phyloP scores from a whole-genome alignment of 2,888 invertebrate species.

The Petrophora chlorosata region DNA sequence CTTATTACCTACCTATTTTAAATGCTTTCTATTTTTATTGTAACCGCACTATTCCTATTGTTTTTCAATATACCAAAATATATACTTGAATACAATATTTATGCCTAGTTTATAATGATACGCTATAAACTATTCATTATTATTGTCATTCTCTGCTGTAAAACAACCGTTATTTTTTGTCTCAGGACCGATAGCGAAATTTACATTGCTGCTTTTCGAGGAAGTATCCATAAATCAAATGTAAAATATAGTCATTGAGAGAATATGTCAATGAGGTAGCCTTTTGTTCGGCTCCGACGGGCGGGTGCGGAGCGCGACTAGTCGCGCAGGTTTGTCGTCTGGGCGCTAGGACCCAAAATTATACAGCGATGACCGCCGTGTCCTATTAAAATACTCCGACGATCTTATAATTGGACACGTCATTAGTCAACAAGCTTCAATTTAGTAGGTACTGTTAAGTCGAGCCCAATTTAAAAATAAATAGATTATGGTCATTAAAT shows the following conservation, averaged over 20 bases:
- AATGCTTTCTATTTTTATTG: constrained; percentile 6
- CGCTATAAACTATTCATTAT: background rate
- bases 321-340: constrained; percentile 44
- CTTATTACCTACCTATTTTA: background rate
- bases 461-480: constrained; percentile 10
- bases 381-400: constrained; percentile 31
- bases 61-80: too few species aligned
- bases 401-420: constrained; percentile 37
- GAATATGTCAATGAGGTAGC: too few species aligned
- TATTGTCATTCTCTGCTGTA: background rate
- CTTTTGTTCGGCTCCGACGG: too few species aligned
- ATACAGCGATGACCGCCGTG: constrained; percentile 52
- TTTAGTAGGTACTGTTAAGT: constrained; percentile 34
- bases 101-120: background rate
- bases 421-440: constrained; percentile 17
- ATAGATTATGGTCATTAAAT: constrained; percentile 10
- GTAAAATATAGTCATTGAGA: too few species aligned
- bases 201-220: background rate
- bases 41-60: background rate
- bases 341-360: constrained; percentile 39
- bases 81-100: too few species aligned
- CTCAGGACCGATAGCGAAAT: background rate
- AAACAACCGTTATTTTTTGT: constrained; percentile 1
- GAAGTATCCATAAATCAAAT: background rate
- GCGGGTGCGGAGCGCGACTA: too few species aligned